Percentiles rank a stretch among this genome's conserved stretches.
phyloP scores from a whole-genome alignment of 2,888 invertebrate species.

The Cyclophora albipunctata region DNA sequence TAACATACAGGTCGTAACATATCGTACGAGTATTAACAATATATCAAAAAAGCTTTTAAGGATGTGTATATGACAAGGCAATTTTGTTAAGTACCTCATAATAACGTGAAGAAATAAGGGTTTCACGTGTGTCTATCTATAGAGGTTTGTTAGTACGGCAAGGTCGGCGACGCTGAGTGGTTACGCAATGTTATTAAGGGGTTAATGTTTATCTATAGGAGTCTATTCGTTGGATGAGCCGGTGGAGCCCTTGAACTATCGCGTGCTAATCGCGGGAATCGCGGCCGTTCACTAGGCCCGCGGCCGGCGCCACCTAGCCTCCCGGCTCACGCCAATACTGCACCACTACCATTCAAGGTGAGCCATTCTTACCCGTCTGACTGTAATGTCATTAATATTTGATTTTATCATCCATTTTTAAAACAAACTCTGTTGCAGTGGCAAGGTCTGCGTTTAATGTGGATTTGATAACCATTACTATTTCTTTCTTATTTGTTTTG shows the following conservation, averaged over 20 bases:
- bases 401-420: too few relatives aligned
- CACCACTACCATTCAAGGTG: slow-evolving; percentile 24
- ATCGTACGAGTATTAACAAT: too few relatives aligned
- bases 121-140: neutral
- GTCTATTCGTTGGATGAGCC: slow-evolving; percentile 17
- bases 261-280: slow-evolving; percentile 44
- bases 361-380: neutral
- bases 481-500: too few relatives aligned
- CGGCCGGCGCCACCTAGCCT: slow-evolving; percentile 18
- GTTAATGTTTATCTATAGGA: slow-evolving; percentile 15
- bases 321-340: slow-evolving; percentile 16
- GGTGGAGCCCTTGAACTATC: slow-evolving; percentile 55
- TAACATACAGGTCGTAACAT: too few relatives aligned
- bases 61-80: too few relatives aligned
- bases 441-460: too few relatives aligned
- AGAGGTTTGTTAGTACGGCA: slow-evolving; percentile 8
- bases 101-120: too few relatives aligned
- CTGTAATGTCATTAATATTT: neutral
- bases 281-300: slow-evolving; percentile 16
- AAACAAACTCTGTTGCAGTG: too few relatives aligned
- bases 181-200: slow-evolving; percentile 28
- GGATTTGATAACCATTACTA: too few relatives aligned
- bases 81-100: too few relatives aligned
- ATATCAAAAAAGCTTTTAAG: too few relatives aligned
- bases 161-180: slow-evolving; percentile 18